These are phyloP conservation scores for Drosophila bocqueti DNA, from an alignment of 1,140 invertebrate genomes.

Conservation along the genomic window DNA sequence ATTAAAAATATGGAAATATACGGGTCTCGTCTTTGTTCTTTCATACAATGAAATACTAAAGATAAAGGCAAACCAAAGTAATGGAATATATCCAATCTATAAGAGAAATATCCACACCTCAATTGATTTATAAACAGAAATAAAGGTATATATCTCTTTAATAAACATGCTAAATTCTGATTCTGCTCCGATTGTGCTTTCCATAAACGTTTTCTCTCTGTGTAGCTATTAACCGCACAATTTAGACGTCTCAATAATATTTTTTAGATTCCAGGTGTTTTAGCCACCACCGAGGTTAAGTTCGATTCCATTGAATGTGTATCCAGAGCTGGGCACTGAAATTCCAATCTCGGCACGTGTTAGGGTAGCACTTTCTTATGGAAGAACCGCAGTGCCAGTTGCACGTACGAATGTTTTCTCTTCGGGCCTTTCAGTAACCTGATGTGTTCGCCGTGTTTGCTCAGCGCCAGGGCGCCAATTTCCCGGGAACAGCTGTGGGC, in stretches of 20 bases:
- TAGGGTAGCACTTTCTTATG: conserved; percentile 43
- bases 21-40: too few relatives aligned
- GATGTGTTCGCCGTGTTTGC: conserved; percentile 48
- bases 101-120: too few relatives aligned
- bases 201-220: neutral
- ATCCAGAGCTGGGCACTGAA: conserved; percentile 4
- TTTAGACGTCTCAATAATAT: neutral
- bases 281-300: neutral
- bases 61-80: too few relatives aligned
- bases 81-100: too few relatives aligned
- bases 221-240: too few relatives aligned
- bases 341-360: conserved; percentile 28
- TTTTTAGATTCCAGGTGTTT: neutral
- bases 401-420: conserved; percentile 64
- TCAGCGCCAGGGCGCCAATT: conserved; percentile 5
- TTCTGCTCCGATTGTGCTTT: neutral
- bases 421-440: conserved; percentile 47
- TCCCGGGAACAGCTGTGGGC: conserved; percentile 55
- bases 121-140: neutral
- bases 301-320: conserved; percentile 7
- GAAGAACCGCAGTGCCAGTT: conserved; percentile 49
- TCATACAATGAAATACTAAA: too few relatives aligned
- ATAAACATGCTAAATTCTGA: neutral
- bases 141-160: neutral
- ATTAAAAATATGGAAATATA: too few relatives aligned